phyloP scores from a whole-genome alignment of 1,140 invertebrate species.

The Panonychus citri region DNA sequence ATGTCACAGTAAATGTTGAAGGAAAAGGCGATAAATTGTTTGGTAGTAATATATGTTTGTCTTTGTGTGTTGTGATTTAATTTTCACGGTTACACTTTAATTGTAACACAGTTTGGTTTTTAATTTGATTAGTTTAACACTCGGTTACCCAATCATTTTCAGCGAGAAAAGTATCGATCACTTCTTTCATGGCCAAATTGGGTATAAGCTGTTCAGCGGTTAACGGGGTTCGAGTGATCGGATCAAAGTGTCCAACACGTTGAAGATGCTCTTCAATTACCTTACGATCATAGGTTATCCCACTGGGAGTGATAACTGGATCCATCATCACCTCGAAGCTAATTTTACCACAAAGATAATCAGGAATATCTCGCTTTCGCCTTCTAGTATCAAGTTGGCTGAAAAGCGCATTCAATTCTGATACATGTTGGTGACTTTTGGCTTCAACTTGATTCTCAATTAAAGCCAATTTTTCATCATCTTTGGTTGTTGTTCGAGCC shows the following conservation, averaged over 20 bases:
- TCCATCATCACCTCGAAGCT: slow-evolving; percentile 94
- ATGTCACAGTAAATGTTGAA: too few species aligned
- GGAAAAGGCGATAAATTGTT: too few species aligned
- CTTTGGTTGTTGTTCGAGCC: slow-evolving; percentile 35
- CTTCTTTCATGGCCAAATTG: slow-evolving; percentile 97
- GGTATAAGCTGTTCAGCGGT: slow-evolving; percentile 85
- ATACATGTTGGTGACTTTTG: slow-evolving; percentile 35
- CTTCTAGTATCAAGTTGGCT: slow-evolving; percentile 76
- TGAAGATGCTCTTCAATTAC: slow-evolving; percentile 96
- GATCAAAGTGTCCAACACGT: slow-evolving; percentile 96
- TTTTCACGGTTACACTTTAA: too few species aligned
- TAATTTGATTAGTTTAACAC: too few species aligned
- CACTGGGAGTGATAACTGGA: slow-evolving; percentile 93
- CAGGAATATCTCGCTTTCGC: slow-evolving; percentile 93
- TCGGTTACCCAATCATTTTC: slow-evolving; percentile 78
- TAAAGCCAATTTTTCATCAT: slow-evolving; percentile 18
- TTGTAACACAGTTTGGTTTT: too few species aligned
- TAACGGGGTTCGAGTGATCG: slow-evolving; percentile 69
- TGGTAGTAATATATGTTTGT: too few species aligned
- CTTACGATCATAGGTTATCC: slow-evolving; percentile 93
- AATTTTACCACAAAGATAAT: slow-evolving; percentile 94
- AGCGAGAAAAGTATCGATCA: slow-evolving; percentile 77
- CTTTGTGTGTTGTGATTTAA: too few species aligned
- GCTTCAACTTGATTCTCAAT: not conserved
- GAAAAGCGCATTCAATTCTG: slow-evolving; percentile 67